Conservation (phyloP, 2,888 invertebrate genomes). For the Thymelicus sylvestris region DNA sequence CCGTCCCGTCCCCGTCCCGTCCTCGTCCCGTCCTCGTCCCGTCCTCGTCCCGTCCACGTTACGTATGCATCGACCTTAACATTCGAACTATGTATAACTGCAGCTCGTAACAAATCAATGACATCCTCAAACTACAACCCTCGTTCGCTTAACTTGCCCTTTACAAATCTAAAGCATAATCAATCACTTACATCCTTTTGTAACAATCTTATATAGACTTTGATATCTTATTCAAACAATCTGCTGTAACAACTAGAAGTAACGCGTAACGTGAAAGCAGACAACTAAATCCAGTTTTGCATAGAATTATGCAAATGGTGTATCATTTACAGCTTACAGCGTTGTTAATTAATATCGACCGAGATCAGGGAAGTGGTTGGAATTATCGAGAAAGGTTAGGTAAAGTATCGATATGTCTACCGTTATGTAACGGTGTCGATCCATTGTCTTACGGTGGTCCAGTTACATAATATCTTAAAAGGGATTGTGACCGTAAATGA, state of each 20-base stretch:
- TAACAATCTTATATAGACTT: background rate
- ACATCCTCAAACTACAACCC: background rate
- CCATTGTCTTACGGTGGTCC: constrained; percentile 22
- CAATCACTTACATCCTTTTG: too few relatives aligned
- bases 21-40: too few relatives aligned
- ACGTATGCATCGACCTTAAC: too few relatives aligned
- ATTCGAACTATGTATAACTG: too few relatives aligned
- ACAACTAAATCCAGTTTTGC: constrained; percentile 20
- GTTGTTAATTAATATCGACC: constrained; percentile 30
- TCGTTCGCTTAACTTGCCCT: too few relatives aligned
- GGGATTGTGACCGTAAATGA: background rate
- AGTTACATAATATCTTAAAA: constrained; percentile 17
- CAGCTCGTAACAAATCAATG: too few relatives aligned
- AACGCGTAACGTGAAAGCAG: constrained; percentile 29
- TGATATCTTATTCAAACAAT: background rate
- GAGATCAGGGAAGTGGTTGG: constrained; percentile 27
- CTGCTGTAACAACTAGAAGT: background rate
- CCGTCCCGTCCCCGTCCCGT: too few relatives aligned
- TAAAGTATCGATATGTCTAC: constrained; percentile 20
- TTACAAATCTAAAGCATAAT: too few relatives aligned
- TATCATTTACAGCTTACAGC: constrained; percentile 30
- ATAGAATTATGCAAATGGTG: constrained; percentile 30
- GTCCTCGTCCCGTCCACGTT: too few relatives aligned
- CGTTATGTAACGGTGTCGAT: constrained; percentile 8
- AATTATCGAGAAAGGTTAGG: constrained; percentile 11